Evolutionary conservation across 2,113 vertebrate species (phyloP), one percentile per base, ranked within the genome.

Genomic region (Labrus mixtus): DNA sequence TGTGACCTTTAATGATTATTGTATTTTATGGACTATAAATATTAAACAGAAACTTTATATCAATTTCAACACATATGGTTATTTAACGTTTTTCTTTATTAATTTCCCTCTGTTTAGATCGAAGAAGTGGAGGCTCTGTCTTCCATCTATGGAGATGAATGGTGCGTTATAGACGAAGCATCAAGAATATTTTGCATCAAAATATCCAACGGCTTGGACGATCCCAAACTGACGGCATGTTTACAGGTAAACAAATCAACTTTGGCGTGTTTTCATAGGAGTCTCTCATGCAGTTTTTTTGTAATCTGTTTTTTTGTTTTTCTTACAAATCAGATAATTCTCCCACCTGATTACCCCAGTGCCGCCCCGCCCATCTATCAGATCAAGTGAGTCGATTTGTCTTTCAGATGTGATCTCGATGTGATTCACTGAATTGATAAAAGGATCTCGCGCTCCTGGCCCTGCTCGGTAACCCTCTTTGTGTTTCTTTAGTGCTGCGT

Each of bases 101-200:
- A 3, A 37, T 73, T 59, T 25, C 64, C 25, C 37, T 72, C 78
- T 33, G 29, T 33, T 20, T 57, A 99, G 98, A 94, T 94, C n/a
- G 98, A 99, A 89, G 98, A 99, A 93, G 95, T 98, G 0, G 97
- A 98, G 93, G 98, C 97, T 4, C 94, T 99, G 77, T 96, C 98
- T 4, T 96, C 97, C 2, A 99, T 99, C 85, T 99, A 98, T 61
- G 97, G 96, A 0, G 96, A 99, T 19, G 97, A 99, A 13, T 99
- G 98, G 98, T 98, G 97, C 90, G 96, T 96, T 76, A 93, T 99
- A 79, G 96, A 99, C 81, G 97, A 97, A 88, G 93, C 93, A 15
- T 94, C 96, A 58, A 96, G 95, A 88, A 95, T 98, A 90, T 99
- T 99, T 89, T 98, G 97, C 88, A 98, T 99, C 91, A 96, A 95